Conservation (phyloP, 1,140 invertebrate genomes). For the Leptonema lineaticorne region DNA sequence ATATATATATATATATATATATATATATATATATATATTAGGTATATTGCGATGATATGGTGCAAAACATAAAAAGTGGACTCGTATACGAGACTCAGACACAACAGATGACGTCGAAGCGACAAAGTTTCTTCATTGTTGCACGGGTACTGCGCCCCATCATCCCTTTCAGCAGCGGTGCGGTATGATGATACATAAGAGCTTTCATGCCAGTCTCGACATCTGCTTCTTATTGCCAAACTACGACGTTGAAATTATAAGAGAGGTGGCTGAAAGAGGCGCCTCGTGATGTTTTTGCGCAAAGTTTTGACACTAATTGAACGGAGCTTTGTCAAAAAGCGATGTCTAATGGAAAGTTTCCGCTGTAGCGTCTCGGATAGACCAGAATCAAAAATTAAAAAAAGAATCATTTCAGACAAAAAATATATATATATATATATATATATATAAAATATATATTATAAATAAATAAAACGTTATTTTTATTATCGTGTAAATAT, state of each 20-base stretch:
- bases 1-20: no score
- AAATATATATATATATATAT: no score
- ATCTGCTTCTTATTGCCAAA: slow-evolving; percentile 37
- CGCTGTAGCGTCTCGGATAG: no score
- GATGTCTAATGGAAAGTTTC: not conserved
- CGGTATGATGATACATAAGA: slow-evolving; percentile 24
- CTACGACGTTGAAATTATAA: not conserved
- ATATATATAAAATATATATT: no score
- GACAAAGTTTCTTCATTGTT: slow-evolving; percentile 30
- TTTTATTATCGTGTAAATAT: no score
- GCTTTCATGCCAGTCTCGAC: slow-evolving; percentile 23
- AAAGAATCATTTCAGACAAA: no score
- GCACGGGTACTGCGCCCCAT: no score
- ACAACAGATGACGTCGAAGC: slow-evolving; percentile 29
- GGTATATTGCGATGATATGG: no score
- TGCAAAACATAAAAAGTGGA: not conserved
- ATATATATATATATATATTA: no score
- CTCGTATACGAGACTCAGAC: not conserved
- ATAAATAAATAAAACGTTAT: no score
- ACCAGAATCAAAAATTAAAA: no score
- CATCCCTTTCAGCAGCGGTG: no score
- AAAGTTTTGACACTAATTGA: slow-evolving; percentile 16
- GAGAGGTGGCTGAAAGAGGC: slow-evolving; percentile 1
- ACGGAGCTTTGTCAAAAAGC: not conserved
- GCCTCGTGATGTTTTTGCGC: not conserved